Percentiles rank a stretch among this genome's conserved stretches.
Evolutionary conservation across 2,797 vertebrate genomes (phyloP).

Genomic region (Myiotriccus ornatus): DNA sequence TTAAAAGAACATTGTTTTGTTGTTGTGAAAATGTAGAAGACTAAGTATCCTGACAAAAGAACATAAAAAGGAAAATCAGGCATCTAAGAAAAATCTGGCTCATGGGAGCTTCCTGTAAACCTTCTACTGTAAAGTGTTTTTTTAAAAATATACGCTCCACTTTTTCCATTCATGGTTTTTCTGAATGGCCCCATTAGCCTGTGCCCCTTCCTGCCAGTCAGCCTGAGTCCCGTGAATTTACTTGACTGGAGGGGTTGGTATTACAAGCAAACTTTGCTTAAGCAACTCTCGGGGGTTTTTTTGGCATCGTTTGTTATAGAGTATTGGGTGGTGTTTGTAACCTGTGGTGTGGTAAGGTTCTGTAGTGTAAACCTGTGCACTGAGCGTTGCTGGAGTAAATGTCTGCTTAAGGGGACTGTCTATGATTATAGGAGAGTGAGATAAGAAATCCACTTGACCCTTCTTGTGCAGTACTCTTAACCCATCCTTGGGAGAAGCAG

Average conservation of each 20-base stretch:
- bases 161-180: not conserved
- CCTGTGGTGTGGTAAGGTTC: not conserved
- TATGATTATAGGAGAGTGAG: not conserved
- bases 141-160: accelerated
- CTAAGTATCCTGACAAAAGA: not conserved
- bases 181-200: not conserved
- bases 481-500: not conserved
- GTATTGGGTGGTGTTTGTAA: not conserved
- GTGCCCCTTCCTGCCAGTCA: not conserved
- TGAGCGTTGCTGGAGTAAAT: not conserved
- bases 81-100: not conserved
- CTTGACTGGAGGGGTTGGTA: not conserved
- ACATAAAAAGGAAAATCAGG: not conserved
- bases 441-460: not conserved
- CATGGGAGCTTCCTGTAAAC: not conserved
- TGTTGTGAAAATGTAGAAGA: not conserved
- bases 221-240: not conserved
- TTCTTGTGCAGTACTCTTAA: not conserved
- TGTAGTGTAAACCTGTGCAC: not conserved
- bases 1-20: not conserved
- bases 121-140: not conserved
- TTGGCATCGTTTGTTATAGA: accelerated
- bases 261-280: not conserved
- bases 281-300: not conserved
- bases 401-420: not conserved